A percentile compares a stretch with the other conserved stretches of the same genome.
Evolutionary conservation across 2,113 vertebrate species (phyloP).

Genomic region (Azemiops feae): DNA sequence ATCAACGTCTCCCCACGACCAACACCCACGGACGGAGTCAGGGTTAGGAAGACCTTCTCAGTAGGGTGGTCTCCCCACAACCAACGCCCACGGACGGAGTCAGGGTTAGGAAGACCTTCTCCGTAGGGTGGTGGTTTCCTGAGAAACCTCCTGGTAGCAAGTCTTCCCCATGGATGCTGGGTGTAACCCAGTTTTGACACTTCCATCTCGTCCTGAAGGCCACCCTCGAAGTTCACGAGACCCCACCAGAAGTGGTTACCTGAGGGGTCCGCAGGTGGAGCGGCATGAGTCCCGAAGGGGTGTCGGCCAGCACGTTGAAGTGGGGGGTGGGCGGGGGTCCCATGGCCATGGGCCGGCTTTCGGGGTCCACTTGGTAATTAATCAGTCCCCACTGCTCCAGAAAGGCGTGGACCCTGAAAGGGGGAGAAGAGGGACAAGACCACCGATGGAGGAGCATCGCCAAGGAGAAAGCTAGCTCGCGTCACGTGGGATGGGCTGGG

Average conservation of each 20-base stretch:
- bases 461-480: too few relatives aligned
- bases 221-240: not conserved
- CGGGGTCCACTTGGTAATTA: slow-evolving; percentile 97
- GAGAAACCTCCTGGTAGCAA: not conserved
- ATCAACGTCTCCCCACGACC: not conserved
- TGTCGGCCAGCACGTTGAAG: slow-evolving; percentile 94
- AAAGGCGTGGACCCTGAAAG: slow-evolving; percentile 88
- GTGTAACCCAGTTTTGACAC: not conserved
- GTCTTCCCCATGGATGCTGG: fast-evolving
- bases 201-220: not conserved
- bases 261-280: slow-evolving; percentile 90
- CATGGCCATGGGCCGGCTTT: slow-evolving; percentile 93
- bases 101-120: too few relatives aligned
- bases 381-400: slow-evolving; percentile 98
- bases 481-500: not conserved
- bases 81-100: too few relatives aligned
- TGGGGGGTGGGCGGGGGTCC: slow-evolving; percentile 95
- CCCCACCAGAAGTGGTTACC: slow-evolving; percentile 65
- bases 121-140: too few relatives aligned
- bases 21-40: not conserved
- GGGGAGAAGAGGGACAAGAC: fast-evolving
- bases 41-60: not conserved
- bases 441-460: fast-evolving
- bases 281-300: slow-evolving; percentile 91
- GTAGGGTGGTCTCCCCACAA: too few relatives aligned